phyloP scores from a whole-genome alignment of 2,888 invertebrate species.

The Enchytraeus crypticus region DNA sequence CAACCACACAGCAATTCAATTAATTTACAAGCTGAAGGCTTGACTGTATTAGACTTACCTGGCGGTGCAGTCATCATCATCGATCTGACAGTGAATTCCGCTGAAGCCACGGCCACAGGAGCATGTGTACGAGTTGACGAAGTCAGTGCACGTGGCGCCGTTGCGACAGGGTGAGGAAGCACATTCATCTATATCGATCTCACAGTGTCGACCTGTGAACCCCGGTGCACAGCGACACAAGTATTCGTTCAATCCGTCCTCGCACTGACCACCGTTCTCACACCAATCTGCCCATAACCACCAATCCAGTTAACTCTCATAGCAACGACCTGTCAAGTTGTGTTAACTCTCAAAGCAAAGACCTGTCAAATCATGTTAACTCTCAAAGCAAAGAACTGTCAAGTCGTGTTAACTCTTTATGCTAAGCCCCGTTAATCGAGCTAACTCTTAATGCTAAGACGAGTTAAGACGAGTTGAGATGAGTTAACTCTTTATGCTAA shows the following conservation, averaged over 20 bases:
- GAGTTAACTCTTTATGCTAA: no score
- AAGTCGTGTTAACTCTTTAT: no score
- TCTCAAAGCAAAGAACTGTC: no score
- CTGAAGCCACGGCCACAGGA: slow-evolving; percentile 40
- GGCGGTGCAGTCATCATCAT: slow-evolving; percentile 53
- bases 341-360: no score
- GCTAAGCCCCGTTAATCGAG: no score
- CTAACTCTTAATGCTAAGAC: no score
- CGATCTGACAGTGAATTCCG: slow-evolving; percentile 40
- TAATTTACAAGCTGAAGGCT: not conserved
- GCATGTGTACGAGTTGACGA: slow-evolving; percentile 36
- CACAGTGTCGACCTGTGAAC: slow-evolving; percentile 40
- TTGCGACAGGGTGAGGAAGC: slow-evolving; percentile 63
- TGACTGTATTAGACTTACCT: slow-evolving; percentile 50
- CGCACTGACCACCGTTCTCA: slow-evolving; percentile 60
- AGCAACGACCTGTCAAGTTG: no score
- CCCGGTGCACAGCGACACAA: slow-evolving; percentile 38
- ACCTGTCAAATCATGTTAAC: no score
- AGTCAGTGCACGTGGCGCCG: slow-evolving; percentile 62
- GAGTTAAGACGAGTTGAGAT: no score
- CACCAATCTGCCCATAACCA: slow-evolving; percentile 52
- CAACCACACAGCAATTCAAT: not conserved
- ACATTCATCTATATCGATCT: slow-evolving; percentile 45
- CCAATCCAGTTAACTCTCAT: no score
- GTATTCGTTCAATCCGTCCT: slow-evolving; percentile 56